phyloP scores from a whole-genome alignment of 2,888 invertebrate genomes.

The Achlya flavicornis region DNA sequence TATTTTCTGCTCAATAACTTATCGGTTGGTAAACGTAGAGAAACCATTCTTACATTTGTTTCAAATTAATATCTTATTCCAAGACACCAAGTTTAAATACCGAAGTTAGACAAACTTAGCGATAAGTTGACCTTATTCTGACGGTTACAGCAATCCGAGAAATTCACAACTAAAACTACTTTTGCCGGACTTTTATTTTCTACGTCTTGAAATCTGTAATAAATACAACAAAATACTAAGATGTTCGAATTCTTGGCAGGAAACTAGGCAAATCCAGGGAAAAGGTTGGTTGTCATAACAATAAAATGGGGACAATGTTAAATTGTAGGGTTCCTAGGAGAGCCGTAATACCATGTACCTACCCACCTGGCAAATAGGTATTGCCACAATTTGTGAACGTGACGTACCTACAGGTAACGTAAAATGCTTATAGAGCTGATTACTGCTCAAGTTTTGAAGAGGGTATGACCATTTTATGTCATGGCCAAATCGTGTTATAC shows the following conservation, averaged over 20 bases:
- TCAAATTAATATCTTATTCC: neutral
- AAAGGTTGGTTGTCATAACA: constrained; percentile 4
- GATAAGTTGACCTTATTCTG: constrained; percentile 25
- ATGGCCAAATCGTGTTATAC: neutral
- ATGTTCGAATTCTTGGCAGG: neutral
- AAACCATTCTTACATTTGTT: neutral
- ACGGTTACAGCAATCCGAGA: constrained; percentile 18
- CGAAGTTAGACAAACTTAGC: constrained; percentile 25
- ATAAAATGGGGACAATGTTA: constrained; percentile 5
- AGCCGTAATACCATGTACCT: constrained; percentile 21
- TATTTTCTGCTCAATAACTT: no score
- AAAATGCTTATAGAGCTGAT: constrained; percentile 33
- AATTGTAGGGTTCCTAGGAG: constrained; percentile 5
- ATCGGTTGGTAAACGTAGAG: neutral
- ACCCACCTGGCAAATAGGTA: constrained; percentile 25
- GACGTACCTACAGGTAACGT: constrained; percentile 22
- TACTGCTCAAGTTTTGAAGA: constrained; percentile 30
- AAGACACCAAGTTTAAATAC: constrained; percentile 17
- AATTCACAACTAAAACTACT: constrained; percentile 15
- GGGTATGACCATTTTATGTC: constrained; percentile 25
- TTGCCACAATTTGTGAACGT: constrained; percentile 30
- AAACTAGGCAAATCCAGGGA: neutral
- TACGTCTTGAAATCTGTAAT: neutral
- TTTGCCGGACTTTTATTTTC: neutral
- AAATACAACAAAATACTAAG: neutral